Evolutionary conservation across 2,113 vertebrate genomes (phyloP), one percentile per base, ranked within the genome.

Genomic region (Myotis lucifugus): DNA sequence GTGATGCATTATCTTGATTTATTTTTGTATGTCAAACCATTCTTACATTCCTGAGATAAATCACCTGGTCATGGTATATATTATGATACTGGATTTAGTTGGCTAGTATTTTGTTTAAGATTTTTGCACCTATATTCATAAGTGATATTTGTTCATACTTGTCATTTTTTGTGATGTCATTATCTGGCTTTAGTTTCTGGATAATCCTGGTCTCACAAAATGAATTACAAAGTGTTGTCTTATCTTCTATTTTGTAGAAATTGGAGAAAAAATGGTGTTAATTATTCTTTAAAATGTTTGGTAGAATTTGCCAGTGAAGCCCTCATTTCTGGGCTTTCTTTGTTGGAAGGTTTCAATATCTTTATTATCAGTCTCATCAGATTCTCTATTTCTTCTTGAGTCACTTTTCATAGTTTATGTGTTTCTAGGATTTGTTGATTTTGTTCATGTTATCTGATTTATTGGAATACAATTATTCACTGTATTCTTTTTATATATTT

Each of bases 331-430:
- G 3, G 17, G 13, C 9, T 83, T 82, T 82, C 11, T 8, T 64
- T 88, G 10, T 69, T 54, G 17, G 64, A 21, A 34, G 66, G n/a
- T 18, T 34, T 81, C 8, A 73, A 64, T 48, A 4, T 66, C 5
- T 54, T 70, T 54, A 72, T 83, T 81, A 67, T 32, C 61, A 32
- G 15, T 76, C 29, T 69, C 48, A 83, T 91, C 23, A 91, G 74
- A 94, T 79, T 86, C 27, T 94, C 27, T 73, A 18, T 81, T 73
- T 86, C 17, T 56, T 87, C 56, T 92, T 59, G 32, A 73, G 42
- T 82, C 29, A 76, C 12, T 83, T 85, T 59, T 74, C 40, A 56
- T 76, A 79, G 67, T 18, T 56, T 76, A 21, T 52, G 15, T 48
- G 29, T 88, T 83, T 73, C 70, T 83, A 88, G 25, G 5, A 29